phyloP scores from a whole-genome alignment of 1,140 invertebrate genomes.

The Cotesia typhae region DNA sequence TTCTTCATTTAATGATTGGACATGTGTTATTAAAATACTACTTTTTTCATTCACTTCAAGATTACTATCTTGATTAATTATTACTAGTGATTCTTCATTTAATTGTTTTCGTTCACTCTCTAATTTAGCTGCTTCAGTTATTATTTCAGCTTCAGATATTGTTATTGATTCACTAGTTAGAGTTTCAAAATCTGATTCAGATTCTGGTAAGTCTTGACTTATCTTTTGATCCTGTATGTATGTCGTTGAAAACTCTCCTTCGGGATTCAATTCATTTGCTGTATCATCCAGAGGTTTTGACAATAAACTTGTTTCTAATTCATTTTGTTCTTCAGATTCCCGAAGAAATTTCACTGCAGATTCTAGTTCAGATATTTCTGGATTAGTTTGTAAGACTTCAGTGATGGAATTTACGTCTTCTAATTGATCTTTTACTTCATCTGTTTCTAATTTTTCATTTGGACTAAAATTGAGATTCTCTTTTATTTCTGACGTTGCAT shows the following conservation, averaged over 20 bases:
- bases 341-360: conserved; percentile 61
- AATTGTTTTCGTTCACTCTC: conserved; percentile 55
- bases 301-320: conserved; percentile 44
- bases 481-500: neutral
- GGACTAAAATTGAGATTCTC: neutral
- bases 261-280: conserved; percentile 41
- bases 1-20: neutral
- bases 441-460: neutral
- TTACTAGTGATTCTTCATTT: conserved; percentile 38
- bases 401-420: conserved; percentile 28
- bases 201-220: conserved; percentile 44
- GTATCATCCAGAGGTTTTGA: conserved; percentile 47
- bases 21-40: neutral
- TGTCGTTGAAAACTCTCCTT: conserved; percentile 39
- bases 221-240: conserved; percentile 50
- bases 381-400: conserved; percentile 43
- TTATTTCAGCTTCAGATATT: conserved; percentile 63
- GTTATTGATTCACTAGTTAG: conserved; percentile 53
- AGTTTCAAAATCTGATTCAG: conserved; percentile 45
- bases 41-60: conserved; percentile 4
- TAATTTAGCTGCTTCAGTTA: conserved; percentile 61
- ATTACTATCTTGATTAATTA: conserved; percentile 1
- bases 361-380: conserved; percentile 58
- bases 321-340: conserved; percentile 58
- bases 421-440: conserved; percentile 32